Percentiles rank a stretch among this genome's conserved stretches.
These are phyloP conservation scores for Liposcelis brunnea DNA, from an alignment of 2,888 invertebrate genomes.

Conservation along the genomic window DNA sequence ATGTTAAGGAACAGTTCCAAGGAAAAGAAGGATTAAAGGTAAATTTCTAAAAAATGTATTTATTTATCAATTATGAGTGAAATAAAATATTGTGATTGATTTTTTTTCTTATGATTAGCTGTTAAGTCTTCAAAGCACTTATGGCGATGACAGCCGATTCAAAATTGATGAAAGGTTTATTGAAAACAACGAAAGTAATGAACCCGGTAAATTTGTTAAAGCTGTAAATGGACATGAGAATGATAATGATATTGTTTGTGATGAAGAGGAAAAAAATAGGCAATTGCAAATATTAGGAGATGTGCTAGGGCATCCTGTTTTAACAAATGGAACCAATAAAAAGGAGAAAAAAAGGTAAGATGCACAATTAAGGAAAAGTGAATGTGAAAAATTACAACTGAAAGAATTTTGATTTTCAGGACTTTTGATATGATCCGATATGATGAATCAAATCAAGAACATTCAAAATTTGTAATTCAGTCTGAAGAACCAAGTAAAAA, in stretches of 20 bases:
- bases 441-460: slow-evolving; percentile 47
- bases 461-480: slow-evolving; percentile 39
- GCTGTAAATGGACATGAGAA: slow-evolving; percentile 14
- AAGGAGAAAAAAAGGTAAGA: too few species aligned
- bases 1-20: slow-evolving; percentile 47
- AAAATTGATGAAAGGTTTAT: slow-evolving; percentile 54
- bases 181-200: slow-evolving; percentile 30
- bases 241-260: too few species aligned
- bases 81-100: background rate
- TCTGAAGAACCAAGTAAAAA: slow-evolving; percentile 14
- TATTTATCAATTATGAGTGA: slow-evolving; percentile 1
- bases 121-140: slow-evolving; percentile 51
- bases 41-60: slow-evolving; percentile 15
- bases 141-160: slow-evolving; percentile 62
- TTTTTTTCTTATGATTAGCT: slow-evolving; percentile 28
- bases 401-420: background rate
- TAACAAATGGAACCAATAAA: slow-evolving; percentile 11
- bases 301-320: slow-evolving; percentile 34
- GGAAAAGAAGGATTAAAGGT: slow-evolving; percentile 45
- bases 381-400: background rate
- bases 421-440: slow-evolving; percentile 39
- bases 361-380: background rate
- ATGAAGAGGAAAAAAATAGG: slow-evolving; percentile 33
- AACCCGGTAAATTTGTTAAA: slow-evolving; percentile 17
- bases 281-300: slow-evolving; percentile 37